Percentiles rank a stretch among this genome's conserved stretches.
phyloP scores from a whole-genome alignment of 2,113 vertebrate genomes.

The Mobula birostris region DNA sequence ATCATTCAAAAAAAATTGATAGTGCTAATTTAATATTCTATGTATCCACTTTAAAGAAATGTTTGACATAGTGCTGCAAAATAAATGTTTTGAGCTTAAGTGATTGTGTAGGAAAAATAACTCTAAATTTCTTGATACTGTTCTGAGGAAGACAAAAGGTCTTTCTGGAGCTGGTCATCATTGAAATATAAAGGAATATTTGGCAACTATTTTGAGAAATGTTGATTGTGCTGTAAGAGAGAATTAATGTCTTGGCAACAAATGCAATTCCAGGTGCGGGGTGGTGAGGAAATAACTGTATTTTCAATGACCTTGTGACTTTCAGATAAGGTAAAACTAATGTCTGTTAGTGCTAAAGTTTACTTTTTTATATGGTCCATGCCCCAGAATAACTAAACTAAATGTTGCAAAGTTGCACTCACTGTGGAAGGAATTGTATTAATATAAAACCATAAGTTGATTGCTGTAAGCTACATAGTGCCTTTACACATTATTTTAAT shows the following conservation, averaged over 20 bases:
- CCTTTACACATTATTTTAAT: conserved; percentile 41
- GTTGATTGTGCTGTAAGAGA: not conserved
- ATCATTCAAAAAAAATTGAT: not conserved
- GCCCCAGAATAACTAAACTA: conserved; percentile 41
- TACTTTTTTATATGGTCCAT: conserved; percentile 41
- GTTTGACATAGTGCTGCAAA: not conserved
- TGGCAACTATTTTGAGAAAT: not conserved
- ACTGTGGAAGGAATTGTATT: not conserved
- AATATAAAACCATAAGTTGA: not conserved
- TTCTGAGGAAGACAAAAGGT: not conserved
- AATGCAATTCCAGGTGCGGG: not conserved
- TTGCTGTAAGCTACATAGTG: conserved; percentile 20
- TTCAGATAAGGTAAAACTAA: not conserved
- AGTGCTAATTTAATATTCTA: not conserved
- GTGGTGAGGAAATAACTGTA: not conserved
- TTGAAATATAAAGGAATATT: not conserved
- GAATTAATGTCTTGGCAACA: not conserved
- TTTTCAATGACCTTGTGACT: not conserved
- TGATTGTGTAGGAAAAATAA: not conserved
- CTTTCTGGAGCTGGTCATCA: not conserved
- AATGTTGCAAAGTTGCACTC: not conserved
- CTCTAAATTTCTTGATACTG: not conserved
- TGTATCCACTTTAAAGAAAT: not conserved
- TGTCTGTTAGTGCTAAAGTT: not conserved
- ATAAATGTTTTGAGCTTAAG: not conserved